Conservation (phyloP, 2,888 invertebrate species). For the Clivina fossor region DNA sequence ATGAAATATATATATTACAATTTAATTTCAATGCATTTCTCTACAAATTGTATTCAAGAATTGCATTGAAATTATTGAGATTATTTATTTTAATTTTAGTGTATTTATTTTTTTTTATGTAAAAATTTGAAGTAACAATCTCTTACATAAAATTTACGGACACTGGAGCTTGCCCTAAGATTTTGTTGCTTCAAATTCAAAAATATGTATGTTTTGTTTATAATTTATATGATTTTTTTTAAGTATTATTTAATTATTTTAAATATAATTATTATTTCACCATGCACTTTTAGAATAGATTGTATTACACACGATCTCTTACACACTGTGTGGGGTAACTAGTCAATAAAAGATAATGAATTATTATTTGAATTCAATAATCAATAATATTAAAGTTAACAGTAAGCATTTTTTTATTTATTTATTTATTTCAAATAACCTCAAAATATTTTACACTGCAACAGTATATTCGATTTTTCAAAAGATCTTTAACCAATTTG, state of each 20-base stretch:
- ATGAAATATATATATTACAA: no score
- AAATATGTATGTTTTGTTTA: constrained; percentile 20
- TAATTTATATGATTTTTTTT: constrained; percentile 22
- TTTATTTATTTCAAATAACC: constrained; percentile 42
- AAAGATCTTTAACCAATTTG: constrained; percentile 4
- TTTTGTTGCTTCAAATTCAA: constrained; percentile 43
- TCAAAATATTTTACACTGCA: no score
- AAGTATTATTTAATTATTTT: constrained; percentile 44
- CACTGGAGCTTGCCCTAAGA: constrained; percentile 31
- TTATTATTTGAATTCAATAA: constrained; percentile 45
- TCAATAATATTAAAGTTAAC: constrained; percentile 26
- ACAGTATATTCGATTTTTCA: neutral
- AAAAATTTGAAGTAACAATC: constrained; percentile 20
- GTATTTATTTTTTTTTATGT: constrained; percentile 19
- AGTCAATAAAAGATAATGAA: constrained; percentile 52
- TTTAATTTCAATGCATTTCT: constrained; percentile 7
- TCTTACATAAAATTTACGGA: constrained; percentile 23
- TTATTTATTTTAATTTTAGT: constrained; percentile 36
- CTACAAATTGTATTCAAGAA: constrained; percentile 7
- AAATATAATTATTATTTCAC: constrained; percentile 45
- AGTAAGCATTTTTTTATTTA: constrained; percentile 40
- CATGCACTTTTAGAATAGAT: constrained; percentile 48
- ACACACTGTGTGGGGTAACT: constrained; percentile 55
- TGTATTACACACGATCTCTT: constrained; percentile 49
- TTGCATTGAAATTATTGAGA: constrained; percentile 30